phyloP scores from a whole-genome alignment of 2,888 invertebrate genomes.

The Oscheius onirici region DNA sequence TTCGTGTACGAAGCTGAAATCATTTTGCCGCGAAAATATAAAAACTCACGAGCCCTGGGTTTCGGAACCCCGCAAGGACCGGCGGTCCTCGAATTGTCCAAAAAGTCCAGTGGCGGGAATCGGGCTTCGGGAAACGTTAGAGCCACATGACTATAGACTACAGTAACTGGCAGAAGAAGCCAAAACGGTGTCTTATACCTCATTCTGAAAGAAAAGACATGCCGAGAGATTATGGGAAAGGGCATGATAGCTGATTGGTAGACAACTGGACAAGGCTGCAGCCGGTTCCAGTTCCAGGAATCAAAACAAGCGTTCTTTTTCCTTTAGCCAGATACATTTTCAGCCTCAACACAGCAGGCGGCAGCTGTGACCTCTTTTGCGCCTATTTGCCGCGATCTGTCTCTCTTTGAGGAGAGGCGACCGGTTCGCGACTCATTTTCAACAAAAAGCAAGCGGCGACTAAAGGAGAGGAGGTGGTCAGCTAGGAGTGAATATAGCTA shows the following conservation, averaged over 20 bases:
- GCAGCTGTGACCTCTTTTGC: too few species aligned
- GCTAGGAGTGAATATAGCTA: too few species aligned
- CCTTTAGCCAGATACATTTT: background rate
- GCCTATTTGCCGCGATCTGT: background rate
- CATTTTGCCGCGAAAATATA: background rate
- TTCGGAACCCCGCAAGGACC: conserved; percentile 67
- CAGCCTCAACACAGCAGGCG: too few species aligned
- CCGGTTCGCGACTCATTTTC: too few species aligned
- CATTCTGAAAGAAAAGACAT: conserved; percentile 5
- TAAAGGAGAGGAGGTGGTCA: background rate
- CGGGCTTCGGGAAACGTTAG: conserved; percentile 64
- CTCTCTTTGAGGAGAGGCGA: background rate
- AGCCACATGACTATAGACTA: conserved; percentile 46
- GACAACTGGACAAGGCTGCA: background rate
- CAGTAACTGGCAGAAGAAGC: conserved; percentile 1
- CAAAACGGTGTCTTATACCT: conserved; percentile 4
- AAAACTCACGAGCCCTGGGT: conserved; percentile 45
- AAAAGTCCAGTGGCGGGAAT: conserved; percentile 68
- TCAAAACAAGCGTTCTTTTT: background rate
- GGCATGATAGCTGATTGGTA: background rate
- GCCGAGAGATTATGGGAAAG: background rate
- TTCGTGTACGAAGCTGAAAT: conserved; percentile 53
- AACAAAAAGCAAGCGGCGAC: too few species aligned
- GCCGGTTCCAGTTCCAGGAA: background rate
- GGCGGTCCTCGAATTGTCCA: conserved; percentile 63